phyloP scores from a whole-genome alignment of 2,113 vertebrate species.

The Bos taurus region DNA sequence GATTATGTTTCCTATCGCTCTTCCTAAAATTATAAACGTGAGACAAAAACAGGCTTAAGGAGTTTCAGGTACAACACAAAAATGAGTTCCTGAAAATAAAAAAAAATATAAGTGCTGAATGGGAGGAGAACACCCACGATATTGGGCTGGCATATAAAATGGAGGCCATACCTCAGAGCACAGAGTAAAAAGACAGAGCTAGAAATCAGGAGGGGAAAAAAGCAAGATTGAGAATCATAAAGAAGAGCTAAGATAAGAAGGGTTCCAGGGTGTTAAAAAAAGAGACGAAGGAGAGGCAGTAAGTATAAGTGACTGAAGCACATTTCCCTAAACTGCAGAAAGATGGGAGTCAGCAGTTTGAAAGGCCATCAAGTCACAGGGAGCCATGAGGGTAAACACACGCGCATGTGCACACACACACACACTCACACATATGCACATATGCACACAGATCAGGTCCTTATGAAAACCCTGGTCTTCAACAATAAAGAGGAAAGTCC shows the following conservation, averaged over 20 bases:
- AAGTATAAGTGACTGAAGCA: neutral
- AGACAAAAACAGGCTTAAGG: neutral
- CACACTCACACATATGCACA: neutral
- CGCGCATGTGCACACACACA: fast-evolving
- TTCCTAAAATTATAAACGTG: neutral
- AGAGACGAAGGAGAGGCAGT: neutral
- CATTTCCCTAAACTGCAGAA: neutral
- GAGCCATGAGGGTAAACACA: neutral
- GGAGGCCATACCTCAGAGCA: neutral
- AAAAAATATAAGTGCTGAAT: neutral
- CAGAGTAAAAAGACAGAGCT: neutral
- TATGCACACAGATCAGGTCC: neutral
- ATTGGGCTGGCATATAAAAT: neutral
- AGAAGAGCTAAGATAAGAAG: neutral
- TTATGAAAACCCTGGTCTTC: neutral
- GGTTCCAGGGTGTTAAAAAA: neutral
- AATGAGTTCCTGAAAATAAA: neutral
- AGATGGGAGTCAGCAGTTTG: too few relatives aligned
- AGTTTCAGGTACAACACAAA: neutral
- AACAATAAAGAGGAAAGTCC: neutral
- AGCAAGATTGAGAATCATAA: neutral
- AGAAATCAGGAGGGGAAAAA: neutral
- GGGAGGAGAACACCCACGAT: neutral
- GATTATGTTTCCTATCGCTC: neutral
- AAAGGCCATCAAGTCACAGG: neutral